Evolutionary conservation across 2,797 vertebrate species (phyloP), one percentile per base, ranked within the genome.

Genomic region (Urosaurus nigricauda): DNA sequence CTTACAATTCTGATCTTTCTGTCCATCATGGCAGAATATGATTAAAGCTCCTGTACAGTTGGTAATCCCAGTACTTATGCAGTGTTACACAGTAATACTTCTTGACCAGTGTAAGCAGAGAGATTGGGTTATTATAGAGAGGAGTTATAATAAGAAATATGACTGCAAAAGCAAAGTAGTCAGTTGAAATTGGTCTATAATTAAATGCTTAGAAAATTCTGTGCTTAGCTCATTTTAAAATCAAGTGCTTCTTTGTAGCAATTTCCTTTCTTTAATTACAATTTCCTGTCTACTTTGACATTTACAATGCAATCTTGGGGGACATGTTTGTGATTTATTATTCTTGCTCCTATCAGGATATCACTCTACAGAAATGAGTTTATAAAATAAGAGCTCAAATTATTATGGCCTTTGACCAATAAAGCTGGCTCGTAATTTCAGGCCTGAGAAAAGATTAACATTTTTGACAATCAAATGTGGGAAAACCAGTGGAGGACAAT

Each of bases 181-280:
- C 97, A 97, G 95, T 94, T 97, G 97, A 98, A 98, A 98, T 98
- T 97, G 96, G 97, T 97, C 97, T 97, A 97, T 98, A 98, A 98
- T 98, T 98, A 98, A 98, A 98, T 98, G 97, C 98, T 98, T 98
- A 98, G 97, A 98, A 97, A 98, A 98, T 98, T 98, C 96, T 96
- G 96, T 97, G 97, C 97, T 98, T 97, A 97, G 96, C 97, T 98
- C 97, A 98, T 98, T 98, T 98, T 97, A 98, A 98, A 98, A 98
- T 98, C 97, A 98, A 98, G 97, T 97, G 97, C 97, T 97, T 98
- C 97, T 97, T 98, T 97, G 96, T 98, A 98, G 98, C 98, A 97
- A 98, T 98, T 99, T 99, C 98, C 98, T 98, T 98, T 98, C 97
- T 98, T 98, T 99, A 98, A 99, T 99, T 99, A 98, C 97, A 98